Conservation (phyloP, 2,888 invertebrate genomes). For the Aspidapion aeneum region DNA sequence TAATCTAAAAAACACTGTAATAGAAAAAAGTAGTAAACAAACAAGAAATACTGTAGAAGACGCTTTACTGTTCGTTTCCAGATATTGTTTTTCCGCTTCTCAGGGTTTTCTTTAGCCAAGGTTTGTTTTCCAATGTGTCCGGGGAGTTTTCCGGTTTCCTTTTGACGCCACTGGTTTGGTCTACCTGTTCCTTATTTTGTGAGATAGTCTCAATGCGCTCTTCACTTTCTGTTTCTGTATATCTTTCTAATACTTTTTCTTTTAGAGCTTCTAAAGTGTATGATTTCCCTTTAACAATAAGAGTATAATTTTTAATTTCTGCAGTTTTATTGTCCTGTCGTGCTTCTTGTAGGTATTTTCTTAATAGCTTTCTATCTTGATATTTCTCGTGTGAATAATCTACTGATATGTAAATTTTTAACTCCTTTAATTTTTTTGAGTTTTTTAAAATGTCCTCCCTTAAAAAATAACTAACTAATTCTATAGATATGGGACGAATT, state of each 20-base stretch:
- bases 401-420: constrained; percentile 7
- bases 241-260: too few relatives aligned
- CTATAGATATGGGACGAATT: neutral
- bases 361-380: constrained; percentile 6
- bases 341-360: constrained; percentile 10
- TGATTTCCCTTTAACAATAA: constrained; percentile 8
- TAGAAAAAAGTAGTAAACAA: too few relatives aligned
- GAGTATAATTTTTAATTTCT: constrained; percentile 11
- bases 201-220: too few relatives aligned
- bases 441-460: neutral
- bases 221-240: too few relatives aligned
- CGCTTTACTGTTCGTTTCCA: too few relatives aligned
- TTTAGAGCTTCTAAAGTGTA: neutral
- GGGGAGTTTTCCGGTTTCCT: too few relatives aligned
- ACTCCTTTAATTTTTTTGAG: constrained; percentile 9
- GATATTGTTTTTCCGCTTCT: neutral
- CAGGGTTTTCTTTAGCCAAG: neutral
- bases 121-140: too few relatives aligned
- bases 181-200: too few relatives aligned
- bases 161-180: too few relatives aligned
- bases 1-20: too few relatives aligned
- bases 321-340: constrained; percentile 7
- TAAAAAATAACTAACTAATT: neutral
- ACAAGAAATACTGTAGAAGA: too few relatives aligned
- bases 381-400: constrained; percentile 13